Base-by-base conservation (phyloP, 1,140 invertebrate species). In the Panagrolaimus sp. region DNA sequence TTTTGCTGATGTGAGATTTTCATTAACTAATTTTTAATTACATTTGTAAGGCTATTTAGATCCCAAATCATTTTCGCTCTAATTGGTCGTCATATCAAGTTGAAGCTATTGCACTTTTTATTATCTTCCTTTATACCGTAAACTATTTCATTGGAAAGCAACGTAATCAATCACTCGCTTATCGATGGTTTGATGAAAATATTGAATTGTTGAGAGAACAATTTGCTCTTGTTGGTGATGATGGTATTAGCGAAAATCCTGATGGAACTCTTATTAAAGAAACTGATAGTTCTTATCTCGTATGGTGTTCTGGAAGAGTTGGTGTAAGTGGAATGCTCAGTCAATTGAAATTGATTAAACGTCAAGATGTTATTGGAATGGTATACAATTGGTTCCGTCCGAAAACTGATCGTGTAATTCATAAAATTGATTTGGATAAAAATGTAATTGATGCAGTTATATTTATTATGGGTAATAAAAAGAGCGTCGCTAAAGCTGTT, bases 31-130 rank as follows among this genome's bases (percentile, higher is more conserved):
- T n/a, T n/a, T n/a, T n/a, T n/a, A n/a, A n/a, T n/a, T n/a, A n/a
- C n/a, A n/a, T n/a, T n/a, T n/a, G n/a, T n/a, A n/a, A n/a, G n/a
- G n/a, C n/a, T n/a, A n/a, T n/a, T 53, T 76, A 90, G 89, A 87
- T 94, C 65, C 92, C 92, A 31, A 85, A 92, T 62, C 91, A 91
- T 84, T 86, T 93, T 43, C 87, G 90, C 11, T 90, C 91, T 0
- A 91, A 92, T 82, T 98, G 94, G 95, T 92, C 96, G 75, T 93
- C 91, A 70, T 98, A 95, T 84, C 96, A 94, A 86, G 84, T 97
- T 72, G 96, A 98, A 84, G 92, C 94, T 79, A 82, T 97, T 9
- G 91, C 97, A 88, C 86, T 96, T 5, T 87, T 88, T 61, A 90
- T 92, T 5, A 85, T 98, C 0, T 82, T 91, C 14, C 88, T 94